Conservation (phyloP, 2,888 invertebrate genomes). For the Xiphydria camelus region DNA sequence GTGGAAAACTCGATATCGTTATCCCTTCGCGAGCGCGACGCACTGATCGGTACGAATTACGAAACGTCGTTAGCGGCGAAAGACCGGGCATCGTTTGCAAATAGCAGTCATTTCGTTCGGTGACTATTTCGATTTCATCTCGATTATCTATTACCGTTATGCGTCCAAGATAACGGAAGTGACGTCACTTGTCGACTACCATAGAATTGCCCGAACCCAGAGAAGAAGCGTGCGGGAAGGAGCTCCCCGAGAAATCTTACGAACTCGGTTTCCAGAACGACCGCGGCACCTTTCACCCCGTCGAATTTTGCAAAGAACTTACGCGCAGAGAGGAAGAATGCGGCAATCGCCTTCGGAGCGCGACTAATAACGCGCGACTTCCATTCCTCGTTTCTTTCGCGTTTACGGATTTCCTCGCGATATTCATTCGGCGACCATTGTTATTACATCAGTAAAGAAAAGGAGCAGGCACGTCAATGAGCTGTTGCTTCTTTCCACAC, state of each 20-base stretch:
- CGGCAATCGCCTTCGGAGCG: too few relatives aligned
- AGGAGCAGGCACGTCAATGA: too few relatives aligned
- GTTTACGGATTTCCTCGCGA: too few relatives aligned
- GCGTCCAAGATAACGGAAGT: conserved; percentile 26
- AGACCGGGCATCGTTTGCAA: not conserved
- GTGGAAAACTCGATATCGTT: not conserved
- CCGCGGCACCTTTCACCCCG: not conserved
- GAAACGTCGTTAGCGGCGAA: too few relatives aligned
- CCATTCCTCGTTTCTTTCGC: too few relatives aligned
- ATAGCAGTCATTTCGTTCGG: not conserved
- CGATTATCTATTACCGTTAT: conserved; percentile 21
- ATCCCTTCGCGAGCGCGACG: not conserved
- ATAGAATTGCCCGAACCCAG: not conserved
- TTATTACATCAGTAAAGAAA: too few relatives aligned
- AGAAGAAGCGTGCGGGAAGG: not conserved
- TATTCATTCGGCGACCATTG: too few relatives aligned
- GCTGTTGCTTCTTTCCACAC: too few relatives aligned
- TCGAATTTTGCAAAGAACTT: not conserved
- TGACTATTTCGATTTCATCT: conserved; percentile 7
- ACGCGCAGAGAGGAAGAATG: too few relatives aligned
- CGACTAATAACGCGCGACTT: too few relatives aligned
- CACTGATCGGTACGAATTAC: not conserved
- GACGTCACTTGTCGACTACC: conserved; percentile 14
- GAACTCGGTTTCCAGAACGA: not conserved
- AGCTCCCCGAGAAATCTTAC: not conserved